phyloP scores from a whole-genome alignment of 2,888 invertebrate genomes.

The Omphaloscelis lunosa region DNA sequence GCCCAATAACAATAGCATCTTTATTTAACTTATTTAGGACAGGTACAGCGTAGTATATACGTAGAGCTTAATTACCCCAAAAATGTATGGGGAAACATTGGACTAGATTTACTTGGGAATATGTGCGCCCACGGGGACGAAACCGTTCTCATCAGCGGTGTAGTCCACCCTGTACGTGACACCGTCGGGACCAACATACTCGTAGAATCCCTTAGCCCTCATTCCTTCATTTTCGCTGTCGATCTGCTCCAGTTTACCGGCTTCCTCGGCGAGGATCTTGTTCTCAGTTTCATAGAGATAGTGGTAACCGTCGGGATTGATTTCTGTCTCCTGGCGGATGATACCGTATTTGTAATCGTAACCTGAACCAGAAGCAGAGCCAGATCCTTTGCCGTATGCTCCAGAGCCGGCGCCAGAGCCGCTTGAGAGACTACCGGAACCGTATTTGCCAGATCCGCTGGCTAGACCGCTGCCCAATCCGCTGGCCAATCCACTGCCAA shows the following conservation, averaged over 20 bases:
- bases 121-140: conserved; percentile 81
- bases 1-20: conserved; percentile 54
- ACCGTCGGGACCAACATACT: conserved; percentile 86
- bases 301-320: conserved; percentile 84
- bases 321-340: conserved; percentile 84
- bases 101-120: conserved; percentile 78
- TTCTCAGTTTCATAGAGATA: conserved; percentile 89
- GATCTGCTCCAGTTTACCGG: conserved; percentile 82
- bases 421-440: conserved; percentile 6
- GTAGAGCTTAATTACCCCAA: conserved; percentile 19
- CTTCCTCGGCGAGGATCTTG: conserved; percentile 87
- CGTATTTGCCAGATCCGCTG: conserved; percentile 19
- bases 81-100: conserved; percentile 27
- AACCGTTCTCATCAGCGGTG: conserved; percentile 87
- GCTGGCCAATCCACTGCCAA: background rate
- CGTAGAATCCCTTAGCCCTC: conserved; percentile 85
- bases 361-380: conserved; percentile 42
- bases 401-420: conserved; percentile 23
- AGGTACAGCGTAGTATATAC: conserved; percentile 37
- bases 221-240: conserved; percentile 78
- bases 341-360: conserved; percentile 86
- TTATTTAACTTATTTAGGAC: conserved; percentile 53
- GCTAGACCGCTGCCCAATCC: conserved; percentile 1
- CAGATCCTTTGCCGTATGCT: conserved; percentile 48
- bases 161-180: conserved; percentile 88